Conservation (phyloP, 1,140 invertebrate species). For the Conus ventricosus region DNA sequence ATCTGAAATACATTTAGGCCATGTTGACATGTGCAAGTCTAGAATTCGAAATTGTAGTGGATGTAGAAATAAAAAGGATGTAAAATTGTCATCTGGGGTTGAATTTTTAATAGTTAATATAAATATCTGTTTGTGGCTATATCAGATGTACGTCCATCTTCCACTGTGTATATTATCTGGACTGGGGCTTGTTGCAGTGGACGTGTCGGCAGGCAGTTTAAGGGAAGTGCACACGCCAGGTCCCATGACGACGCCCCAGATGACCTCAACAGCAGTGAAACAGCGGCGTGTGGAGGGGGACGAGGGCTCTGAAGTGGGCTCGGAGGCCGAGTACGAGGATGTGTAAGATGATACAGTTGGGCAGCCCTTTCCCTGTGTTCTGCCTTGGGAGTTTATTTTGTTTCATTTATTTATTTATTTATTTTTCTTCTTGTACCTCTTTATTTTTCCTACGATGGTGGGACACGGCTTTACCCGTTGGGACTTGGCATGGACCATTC, state of each 20-base stretch:
- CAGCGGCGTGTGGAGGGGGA: conserved; percentile 50
- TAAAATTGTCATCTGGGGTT: too few relatives aligned
- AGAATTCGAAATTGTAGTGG: too few relatives aligned
- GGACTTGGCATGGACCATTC: not conserved
- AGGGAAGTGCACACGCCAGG: conserved; percentile 73
- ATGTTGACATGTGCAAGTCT: too few relatives aligned
- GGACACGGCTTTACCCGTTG: too few relatives aligned
- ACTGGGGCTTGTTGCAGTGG: not conserved
- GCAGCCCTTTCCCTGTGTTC: not conserved
- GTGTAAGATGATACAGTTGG: conserved; percentile 54
- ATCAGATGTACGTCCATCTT: too few relatives aligned
- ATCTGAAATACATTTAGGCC: too few relatives aligned
- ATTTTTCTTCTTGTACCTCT: not conserved
- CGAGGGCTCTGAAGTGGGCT: conserved; percentile 67
- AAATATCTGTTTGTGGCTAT: too few relatives aligned
- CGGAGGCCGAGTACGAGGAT: conserved; percentile 69
- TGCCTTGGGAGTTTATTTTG: not conserved
- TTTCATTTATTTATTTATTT: not conserved
- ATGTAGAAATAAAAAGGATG: too few relatives aligned
- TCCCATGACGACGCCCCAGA: conserved; percentile 53
- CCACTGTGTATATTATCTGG: too few relatives aligned
- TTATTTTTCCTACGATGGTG: not conserved
- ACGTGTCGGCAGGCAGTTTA: conserved; percentile 45
- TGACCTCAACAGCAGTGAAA: conserved; percentile 63
- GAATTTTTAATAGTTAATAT: too few relatives aligned